Evolutionary conservation across 2,113 vertebrate species (phyloP).

Genomic region (Amphiprion ocellaris): DNA sequence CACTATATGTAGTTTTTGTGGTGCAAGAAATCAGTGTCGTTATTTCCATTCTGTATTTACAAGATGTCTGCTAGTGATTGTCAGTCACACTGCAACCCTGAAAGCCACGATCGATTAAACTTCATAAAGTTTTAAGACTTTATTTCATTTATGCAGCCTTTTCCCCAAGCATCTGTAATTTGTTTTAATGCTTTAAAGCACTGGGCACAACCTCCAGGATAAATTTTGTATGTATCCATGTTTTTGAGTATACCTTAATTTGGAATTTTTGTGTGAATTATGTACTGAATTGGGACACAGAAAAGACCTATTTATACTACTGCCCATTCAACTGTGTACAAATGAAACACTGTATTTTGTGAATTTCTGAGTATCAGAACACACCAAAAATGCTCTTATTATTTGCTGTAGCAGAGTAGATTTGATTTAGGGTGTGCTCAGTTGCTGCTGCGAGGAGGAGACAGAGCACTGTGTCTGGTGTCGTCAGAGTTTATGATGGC

Average conservation of each 20-base stretch:
- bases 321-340: too few species aligned
- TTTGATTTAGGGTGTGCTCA: too few species aligned
- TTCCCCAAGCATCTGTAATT: too few species aligned
- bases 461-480: neutral
- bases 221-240: neutral
- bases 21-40: neutral
- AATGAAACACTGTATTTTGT: too few species aligned
- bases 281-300: too few species aligned
- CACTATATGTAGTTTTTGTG: neutral
- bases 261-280: too few species aligned
- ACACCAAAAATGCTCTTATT: too few species aligned
- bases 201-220: neutral
- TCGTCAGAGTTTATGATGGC: neutral
- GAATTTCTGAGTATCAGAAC: too few species aligned
- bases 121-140: neutral
- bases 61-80: neutral
- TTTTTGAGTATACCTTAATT: too few species aligned
- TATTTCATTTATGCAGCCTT: too few species aligned
- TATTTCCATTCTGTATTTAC: neutral
- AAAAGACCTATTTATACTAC: too few species aligned
- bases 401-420: too few species aligned
- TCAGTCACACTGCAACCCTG: neutral
- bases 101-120: neutral
- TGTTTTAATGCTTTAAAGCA: neutral
- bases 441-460: neutral